phyloP scores from a whole-genome alignment of 2,113 vertebrate genomes.

The Ranitomeya imitator region DNA sequence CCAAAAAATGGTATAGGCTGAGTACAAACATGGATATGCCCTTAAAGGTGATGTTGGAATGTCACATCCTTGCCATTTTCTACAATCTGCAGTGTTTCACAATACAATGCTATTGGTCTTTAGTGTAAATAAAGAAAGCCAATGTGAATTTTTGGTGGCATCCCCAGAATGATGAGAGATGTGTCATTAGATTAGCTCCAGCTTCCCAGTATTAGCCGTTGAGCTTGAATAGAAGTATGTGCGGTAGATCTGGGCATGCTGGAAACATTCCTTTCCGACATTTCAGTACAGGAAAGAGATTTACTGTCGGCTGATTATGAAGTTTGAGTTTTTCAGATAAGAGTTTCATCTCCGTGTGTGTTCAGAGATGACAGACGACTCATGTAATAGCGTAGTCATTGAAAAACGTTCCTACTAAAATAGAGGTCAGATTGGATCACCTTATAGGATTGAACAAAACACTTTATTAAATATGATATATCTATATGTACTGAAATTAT shows the following conservation, averaged over 20 bases:
- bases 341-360: slow-evolving; percentile 44
- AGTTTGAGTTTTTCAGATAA: slow-evolving; percentile 42
- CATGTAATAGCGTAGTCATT: slow-evolving; percentile 2
- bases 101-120: background rate
- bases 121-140: background rate
- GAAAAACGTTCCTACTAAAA: background rate
- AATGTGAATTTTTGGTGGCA: background rate
- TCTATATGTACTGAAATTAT: background rate
- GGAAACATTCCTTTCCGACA: slow-evolving; percentile 47
- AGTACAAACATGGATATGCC: too few relatives aligned
- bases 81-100: background rate
- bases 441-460: background rate
- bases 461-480: background rate
- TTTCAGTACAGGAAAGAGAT: slow-evolving; percentile 24
- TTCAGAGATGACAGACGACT: slow-evolving; percentile 44
- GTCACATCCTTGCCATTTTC: too few relatives aligned
- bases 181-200: too few relatives aligned
- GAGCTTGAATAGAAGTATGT: background rate
- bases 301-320: slow-evolving; percentile 45
- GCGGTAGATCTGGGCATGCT: background rate
- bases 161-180: background rate
- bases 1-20: too few relatives aligned
- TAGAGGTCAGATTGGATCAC: background rate
- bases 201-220: background rate
- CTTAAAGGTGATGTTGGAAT: too few relatives aligned